Evolutionary conservation across 2,113 vertebrate genomes (phyloP).

Genomic region (Ia io): DNA sequence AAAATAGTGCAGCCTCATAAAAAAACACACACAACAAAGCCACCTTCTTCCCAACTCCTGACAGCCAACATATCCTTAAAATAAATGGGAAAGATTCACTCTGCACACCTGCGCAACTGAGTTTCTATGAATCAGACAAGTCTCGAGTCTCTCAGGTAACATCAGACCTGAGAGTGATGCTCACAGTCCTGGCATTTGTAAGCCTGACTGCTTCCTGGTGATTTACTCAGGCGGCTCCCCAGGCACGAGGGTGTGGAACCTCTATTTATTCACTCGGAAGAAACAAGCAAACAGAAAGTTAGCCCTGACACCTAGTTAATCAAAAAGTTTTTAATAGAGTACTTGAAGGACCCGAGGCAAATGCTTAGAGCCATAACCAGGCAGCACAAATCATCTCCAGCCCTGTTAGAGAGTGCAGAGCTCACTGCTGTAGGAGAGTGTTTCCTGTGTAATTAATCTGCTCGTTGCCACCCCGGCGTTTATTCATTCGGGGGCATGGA

Average conservation of each 20-base stretch:
- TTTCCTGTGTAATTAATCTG: slow-evolving; percentile 62
- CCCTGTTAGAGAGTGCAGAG: slow-evolving; percentile 38
- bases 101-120: not conserved
- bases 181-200: not conserved
- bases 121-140: slow-evolving; percentile 58
- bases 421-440: not conserved
- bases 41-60: slow-evolving; percentile 10
- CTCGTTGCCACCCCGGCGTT: not conserved
- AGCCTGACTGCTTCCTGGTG: not conserved
- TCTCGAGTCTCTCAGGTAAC: slow-evolving; percentile 27
- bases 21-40: slow-evolving; percentile 38
- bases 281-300: slow-evolving; percentile 62
- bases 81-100: slow-evolving; percentile 37
- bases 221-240: not conserved
- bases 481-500: not conserved
- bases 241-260: not conserved
- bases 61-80: slow-evolving; percentile 43
- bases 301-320: slow-evolving; percentile 59
- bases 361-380: slow-evolving; percentile 37
- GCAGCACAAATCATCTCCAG: slow-evolving; percentile 57
- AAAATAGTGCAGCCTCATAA: slow-evolving; percentile 33
- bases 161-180: slow-evolving; percentile 20
- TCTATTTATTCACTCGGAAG: slow-evolving; percentile 48
- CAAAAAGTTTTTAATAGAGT: slow-evolving; percentile 70
- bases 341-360: slow-evolving; percentile 36